Evolutionary conservation across 2,888 invertebrate genomes (phyloP), one percentile per base, ranked within the genome.

Genomic region (Hemaris fuciformis): DNA sequence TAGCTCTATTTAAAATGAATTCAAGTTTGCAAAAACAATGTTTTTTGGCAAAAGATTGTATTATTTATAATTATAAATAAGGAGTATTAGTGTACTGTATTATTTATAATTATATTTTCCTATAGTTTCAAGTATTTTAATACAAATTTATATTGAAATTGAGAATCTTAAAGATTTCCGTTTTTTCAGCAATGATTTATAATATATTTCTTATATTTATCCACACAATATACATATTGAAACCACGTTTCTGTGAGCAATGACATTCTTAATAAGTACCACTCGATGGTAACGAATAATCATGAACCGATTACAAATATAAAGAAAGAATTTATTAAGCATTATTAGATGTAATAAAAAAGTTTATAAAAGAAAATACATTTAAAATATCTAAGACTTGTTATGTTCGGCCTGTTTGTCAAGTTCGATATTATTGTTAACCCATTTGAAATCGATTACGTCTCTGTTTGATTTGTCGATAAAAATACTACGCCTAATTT

Each of bases 161-260:
- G 6, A 7, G 25, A 48, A 48, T 48, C 25, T 6, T 25, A 15
- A 7, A 48, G 15, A 27, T 27, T 7, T 48, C 25, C 7, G 3
- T 48, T 48, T 7, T 8, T 25, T n/a, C 27, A 48, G 6, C 27
- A 27, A n/a, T 38, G 38, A n/a, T 38, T 38, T 20, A 27, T n/a
- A 8, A 8, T 27, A 48, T 27, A 48, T 48, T 2, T 48, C 25
- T 25, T 23, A 27, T 25, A 18, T 15, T 48, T 48, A 48, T 57
- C 66, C 62, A 63, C 56, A 64, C 58, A 66, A 64, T 70, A 69
- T 66, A 70, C 62, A 66, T 66, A 60, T 22, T 23, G 46, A 48
- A 48, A 59, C 46, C 59, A 23, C n/a, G 59, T 59, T 59, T 59
- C 46, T 46, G 69, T 74, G 73, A 72, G 73, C 73, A 31, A 23